phyloP scores from a whole-genome alignment of 1,140 invertebrate species.

The Anadara kagoshimensis region DNA sequence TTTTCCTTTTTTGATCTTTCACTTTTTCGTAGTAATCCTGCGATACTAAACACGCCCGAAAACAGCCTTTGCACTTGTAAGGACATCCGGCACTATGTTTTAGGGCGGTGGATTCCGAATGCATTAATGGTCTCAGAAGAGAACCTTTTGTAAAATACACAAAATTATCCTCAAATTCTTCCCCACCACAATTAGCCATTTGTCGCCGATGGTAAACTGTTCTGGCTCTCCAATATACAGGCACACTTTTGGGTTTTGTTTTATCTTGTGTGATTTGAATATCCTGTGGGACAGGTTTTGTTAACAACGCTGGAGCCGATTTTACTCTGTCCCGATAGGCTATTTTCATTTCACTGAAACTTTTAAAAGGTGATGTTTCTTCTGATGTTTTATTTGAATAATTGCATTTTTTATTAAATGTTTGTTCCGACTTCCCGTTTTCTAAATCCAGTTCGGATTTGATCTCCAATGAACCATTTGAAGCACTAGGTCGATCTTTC shows the following conservation, averaged over 20 bases:
- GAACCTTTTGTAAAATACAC: slow-evolving; percentile 1
- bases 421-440: too few relatives aligned
- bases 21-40: slow-evolving; percentile 29
- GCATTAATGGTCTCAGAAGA: slow-evolving; percentile 6
- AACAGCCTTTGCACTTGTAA: slow-evolving; percentile 30
- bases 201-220: slow-evolving; percentile 11
- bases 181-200: background rate
- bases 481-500: too few relatives aligned
- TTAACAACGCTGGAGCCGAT: background rate
- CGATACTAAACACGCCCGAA: slow-evolving; percentile 35
- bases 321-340: background rate
- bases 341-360: slow-evolving; percentile 1
- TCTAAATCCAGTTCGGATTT: too few relatives aligned
- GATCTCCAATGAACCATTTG: too few relatives aligned
- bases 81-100: slow-evolving; percentile 30
- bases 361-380: background rate
- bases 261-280: too few relatives aligned
- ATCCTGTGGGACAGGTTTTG: too few relatives aligned
- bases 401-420: too few relatives aligned
- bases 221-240: slow-evolving; percentile 17
- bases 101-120: background rate
- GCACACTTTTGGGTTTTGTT: background rate
- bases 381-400: too few relatives aligned
- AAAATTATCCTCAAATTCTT: background rate
- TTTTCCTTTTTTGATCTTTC: background rate